phyloP scores from a whole-genome alignment of 2,113 vertebrate species.

The Alces alces region DNA sequence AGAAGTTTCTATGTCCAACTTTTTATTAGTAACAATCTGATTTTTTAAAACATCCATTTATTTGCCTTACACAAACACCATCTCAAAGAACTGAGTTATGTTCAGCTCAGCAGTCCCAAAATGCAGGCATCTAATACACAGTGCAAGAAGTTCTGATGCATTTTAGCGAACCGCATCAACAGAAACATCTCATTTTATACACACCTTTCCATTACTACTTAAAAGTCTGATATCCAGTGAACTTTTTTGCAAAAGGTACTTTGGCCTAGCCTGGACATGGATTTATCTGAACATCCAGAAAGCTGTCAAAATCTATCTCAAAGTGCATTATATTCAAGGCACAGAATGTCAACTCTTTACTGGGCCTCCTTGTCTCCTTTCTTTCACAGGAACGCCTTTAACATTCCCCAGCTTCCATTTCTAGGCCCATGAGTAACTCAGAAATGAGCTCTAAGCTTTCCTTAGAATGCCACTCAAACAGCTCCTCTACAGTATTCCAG shows the following conservation, averaged over 20 bases:
- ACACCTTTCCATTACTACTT: background rate
- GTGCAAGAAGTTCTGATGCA: background rate
- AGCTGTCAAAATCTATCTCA: conserved; percentile 47
- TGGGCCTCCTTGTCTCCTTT: conserved; percentile 5
- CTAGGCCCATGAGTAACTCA: conserved; percentile 60
- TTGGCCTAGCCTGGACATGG: background rate
- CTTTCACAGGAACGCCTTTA: conserved; percentile 12
- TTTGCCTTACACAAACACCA: background rate
- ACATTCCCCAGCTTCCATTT: conserved; percentile 33
- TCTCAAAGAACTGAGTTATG: background rate
- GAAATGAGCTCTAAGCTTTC: conserved; percentile 35
- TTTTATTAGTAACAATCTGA: background rate
- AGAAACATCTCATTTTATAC: background rate
- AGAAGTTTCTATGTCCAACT: background rate
- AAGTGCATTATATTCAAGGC: background rate
- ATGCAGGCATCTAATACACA: background rate
- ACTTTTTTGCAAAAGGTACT: background rate
- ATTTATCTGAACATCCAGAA: background rate
- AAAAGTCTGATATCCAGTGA: background rate
- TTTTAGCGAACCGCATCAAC: background rate
- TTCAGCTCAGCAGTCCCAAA: background rate
- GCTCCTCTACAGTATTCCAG: background rate
- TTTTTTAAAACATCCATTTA: background rate
- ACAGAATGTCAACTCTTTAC: background rate
- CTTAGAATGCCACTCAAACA: background rate